phyloP scores from a whole-genome alignment of 2,113 vertebrate genomes.

The Campylomormyrus tamandua region DNA sequence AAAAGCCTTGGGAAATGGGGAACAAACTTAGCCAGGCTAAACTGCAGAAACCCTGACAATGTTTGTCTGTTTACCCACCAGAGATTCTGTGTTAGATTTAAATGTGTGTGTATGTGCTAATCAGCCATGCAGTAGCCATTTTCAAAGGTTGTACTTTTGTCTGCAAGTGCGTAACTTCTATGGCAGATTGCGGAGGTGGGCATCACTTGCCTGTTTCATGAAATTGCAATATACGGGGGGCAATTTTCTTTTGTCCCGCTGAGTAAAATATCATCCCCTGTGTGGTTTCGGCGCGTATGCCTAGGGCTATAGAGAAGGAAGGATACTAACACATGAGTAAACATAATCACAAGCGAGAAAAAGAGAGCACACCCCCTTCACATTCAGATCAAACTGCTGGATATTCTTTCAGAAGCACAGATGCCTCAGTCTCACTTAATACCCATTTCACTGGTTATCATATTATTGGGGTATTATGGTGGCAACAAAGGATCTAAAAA shows the following conservation, averaged over 20 bases:
- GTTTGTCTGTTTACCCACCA: constrained; percentile 12
- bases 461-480: background rate
- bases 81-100: background rate
- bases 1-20: background rate
- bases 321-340: constrained; percentile 10
- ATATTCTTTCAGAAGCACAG: background rate
- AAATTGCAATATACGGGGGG: constrained; percentile 56
- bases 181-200: background rate
- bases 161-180: background rate
- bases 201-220: constrained; percentile 49
- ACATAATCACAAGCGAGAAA: background rate
- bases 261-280: constrained; percentile 46
- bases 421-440: background rate
- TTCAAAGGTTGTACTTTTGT: background rate
- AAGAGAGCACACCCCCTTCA: background rate
- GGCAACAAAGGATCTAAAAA: background rate
- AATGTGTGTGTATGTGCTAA: background rate
- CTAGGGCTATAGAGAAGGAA: constrained; percentile 22
- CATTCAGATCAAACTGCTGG: background rate
- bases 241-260: constrained; percentile 48
- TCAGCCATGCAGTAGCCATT: background rate
- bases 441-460: background rate
- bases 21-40: background rate
- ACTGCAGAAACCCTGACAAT: background rate
- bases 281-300: constrained; percentile 41